Evolutionary conservation across 2,888 invertebrate species (phyloP), one percentile per base, ranked within the genome.

Genomic region (Thalpophila matura): DNA sequence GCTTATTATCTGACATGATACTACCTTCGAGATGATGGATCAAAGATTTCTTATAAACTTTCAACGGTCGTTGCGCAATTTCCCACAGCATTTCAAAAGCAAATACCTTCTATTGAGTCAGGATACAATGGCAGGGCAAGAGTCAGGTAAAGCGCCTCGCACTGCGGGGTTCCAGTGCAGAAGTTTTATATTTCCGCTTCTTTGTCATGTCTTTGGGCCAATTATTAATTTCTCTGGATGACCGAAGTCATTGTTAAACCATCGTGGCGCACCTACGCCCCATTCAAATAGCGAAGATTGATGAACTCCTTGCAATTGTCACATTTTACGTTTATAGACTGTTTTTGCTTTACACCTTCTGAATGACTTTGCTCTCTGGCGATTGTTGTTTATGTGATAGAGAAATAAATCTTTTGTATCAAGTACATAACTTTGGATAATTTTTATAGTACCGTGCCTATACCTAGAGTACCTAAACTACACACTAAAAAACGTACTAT

Each of bases 161-260:
- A 73, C 94, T 73, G 89, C 91, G 90, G 95, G 94, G 92, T 89
- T 89, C 87, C 90, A 83, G 86, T 81, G 88, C 87, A 90, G 89
- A 91, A 94, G 93, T 94, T 94, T 94, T 95, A 94, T 95, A 94
- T 95, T 93, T 95, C 95, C 95, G 95, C 90, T 94, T 93, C 94
- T 94, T 95, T 95, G 94, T 95, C 85, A 81, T 85, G 82, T 84
- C 83, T 86, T 87, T 85, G 86, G 86, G 86, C 90, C 94, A 94
- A 94, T 95, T 95, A 94, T 93, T 94, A 94, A 95, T 93, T 91
- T 94, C 90, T 89, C 91, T 93, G 89, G 92, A 92, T 94, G 94
- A 93, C 94, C 94, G 91, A 83, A 91, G 91, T 90, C 87, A 93
- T 94, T 94, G 93, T 94, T 89, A 84, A 85, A 70, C 85, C 83